Conservation (phyloP, 2,797 vertebrate genomes). For the Pangasius macronema region DNA sequence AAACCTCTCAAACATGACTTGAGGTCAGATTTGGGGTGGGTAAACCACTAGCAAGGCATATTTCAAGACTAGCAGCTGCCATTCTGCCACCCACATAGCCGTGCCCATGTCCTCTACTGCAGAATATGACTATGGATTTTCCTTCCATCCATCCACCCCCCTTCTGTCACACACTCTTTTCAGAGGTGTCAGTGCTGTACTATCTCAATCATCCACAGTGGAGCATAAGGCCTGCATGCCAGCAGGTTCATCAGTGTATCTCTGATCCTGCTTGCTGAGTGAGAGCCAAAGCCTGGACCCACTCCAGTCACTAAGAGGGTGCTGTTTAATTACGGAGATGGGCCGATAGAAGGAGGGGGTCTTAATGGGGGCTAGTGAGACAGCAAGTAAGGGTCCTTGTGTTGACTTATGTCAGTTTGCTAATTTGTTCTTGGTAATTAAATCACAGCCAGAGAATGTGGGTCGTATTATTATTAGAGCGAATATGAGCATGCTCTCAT, state of each 20-base stretch:
- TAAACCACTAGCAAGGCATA: neutral
- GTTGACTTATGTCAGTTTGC: conserved; percentile 27
- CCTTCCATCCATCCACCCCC: neutral
- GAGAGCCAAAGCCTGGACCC: conserved; percentile 24
- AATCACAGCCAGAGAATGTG: conserved; percentile 66
- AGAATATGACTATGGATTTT: conserved; percentile 2
- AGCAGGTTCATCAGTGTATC: conserved; percentile 34
- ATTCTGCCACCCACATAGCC: neutral
- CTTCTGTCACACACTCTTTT: conserved; percentile 4
- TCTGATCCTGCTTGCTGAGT: conserved; percentile 23
- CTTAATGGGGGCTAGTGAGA: neutral
- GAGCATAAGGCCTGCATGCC: conserved; percentile 33
- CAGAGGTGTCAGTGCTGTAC: conserved; percentile 16
- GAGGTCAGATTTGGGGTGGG: conserved; percentile 8
- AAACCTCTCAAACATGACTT: neutral
- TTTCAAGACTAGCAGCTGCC: conserved; percentile 20
- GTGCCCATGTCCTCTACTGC: neutral
- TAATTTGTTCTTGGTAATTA: conserved; percentile 46
- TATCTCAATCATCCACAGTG: conserved; percentile 39
- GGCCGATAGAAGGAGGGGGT: neutral
- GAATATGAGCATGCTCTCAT: conserved; percentile 35
- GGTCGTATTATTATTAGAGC: conserved; percentile 71
- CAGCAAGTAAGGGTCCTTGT: conserved; percentile 6
- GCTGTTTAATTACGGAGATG: conserved; percentile 33
- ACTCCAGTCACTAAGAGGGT: conserved; percentile 35